Conservation (phyloP, 2,113 vertebrate genomes). For the Cnemophilus loriae region DNA sequence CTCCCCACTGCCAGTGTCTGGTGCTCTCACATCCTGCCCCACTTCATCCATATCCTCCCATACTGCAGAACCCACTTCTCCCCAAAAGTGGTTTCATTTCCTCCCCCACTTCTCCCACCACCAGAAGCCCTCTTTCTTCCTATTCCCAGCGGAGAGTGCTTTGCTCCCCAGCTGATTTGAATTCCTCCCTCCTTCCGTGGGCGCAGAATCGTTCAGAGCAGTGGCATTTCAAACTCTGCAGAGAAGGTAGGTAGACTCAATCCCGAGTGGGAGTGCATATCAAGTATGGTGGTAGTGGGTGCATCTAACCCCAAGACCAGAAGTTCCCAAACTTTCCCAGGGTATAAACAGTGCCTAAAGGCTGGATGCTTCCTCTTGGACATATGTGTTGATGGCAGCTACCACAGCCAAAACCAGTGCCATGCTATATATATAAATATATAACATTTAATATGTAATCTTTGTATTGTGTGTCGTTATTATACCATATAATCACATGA, state of each 20-base stretch:
- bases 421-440: not conserved
- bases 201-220: constrained; percentile 5
- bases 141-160: not conserved
- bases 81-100: not conserved
- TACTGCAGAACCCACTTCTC: not conserved
- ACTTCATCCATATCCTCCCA: not conserved
- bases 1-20: not conserved
- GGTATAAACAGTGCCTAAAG: not conserved
- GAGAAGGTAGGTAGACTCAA: constrained; percentile 29
- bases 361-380: not conserved
- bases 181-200: constrained; percentile 38
- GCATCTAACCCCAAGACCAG: not conserved
- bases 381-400: not conserved
- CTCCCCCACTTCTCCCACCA: not conserved
- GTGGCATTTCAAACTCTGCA: constrained; percentile 32
- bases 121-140: not conserved
- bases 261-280: constrained; percentile 1
- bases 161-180: constrained; percentile 37
- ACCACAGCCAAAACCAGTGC: not conserved
- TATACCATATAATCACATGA: not conserved
- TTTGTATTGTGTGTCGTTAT: not conserved
- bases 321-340: not conserved
- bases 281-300: not conserved
- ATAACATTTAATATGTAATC: not conserved
- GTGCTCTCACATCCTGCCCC: not conserved